These are phyloP conservation scores for zebrafish (Danio rerio) DNA, from an alignment of 2,113 vertebrate genomes.

Conservation along the genomic window DNA sequence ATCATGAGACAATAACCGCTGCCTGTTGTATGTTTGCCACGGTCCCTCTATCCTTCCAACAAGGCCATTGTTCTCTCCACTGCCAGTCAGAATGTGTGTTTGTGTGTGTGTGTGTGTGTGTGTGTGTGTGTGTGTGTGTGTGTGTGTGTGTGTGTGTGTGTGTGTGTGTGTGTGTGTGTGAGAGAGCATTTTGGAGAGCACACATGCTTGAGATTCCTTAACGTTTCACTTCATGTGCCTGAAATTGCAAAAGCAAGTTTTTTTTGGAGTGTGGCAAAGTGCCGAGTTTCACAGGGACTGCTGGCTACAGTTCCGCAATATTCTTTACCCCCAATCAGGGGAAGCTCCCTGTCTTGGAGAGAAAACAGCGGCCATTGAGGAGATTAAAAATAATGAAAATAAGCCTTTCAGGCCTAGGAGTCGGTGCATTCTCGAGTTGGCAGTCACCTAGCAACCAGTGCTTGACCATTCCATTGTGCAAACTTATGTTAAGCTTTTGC, in stretches of 20 bases:
- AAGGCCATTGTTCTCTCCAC: constrained; percentile 59
- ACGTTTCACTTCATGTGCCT: constrained; percentile 49
- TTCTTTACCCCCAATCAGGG: constrained; percentile 59
- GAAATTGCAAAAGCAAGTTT: constrained; percentile 66
- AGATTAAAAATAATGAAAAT: constrained; percentile 81
- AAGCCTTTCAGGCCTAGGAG: constrained; percentile 74
- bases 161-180: not conserved
- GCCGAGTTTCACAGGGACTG: constrained; percentile 73
- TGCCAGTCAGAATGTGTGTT: not conserved
- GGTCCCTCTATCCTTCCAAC: constrained; percentile 56
- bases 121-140: not conserved
- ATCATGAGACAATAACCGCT: constrained; percentile 51
- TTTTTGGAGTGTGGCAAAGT: constrained; percentile 57
- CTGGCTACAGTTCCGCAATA: constrained; percentile 60
- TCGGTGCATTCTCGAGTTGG: constrained; percentile 76
- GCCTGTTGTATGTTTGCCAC: not conserved
- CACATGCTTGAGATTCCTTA: constrained; percentile 72
- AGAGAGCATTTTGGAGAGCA: constrained; percentile 47
- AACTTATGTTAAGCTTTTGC: constrained; percentile 78
- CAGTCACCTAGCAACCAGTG: constrained; percentile 82
- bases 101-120: not conserved
- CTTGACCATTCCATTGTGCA: constrained; percentile 81
- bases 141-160: not conserved
- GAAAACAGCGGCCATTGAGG: constrained; percentile 76
- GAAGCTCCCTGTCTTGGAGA: constrained; percentile 71